phyloP scores from a whole-genome alignment of 2,113 vertebrate genomes.

The Sardina pilchardus region DNA sequence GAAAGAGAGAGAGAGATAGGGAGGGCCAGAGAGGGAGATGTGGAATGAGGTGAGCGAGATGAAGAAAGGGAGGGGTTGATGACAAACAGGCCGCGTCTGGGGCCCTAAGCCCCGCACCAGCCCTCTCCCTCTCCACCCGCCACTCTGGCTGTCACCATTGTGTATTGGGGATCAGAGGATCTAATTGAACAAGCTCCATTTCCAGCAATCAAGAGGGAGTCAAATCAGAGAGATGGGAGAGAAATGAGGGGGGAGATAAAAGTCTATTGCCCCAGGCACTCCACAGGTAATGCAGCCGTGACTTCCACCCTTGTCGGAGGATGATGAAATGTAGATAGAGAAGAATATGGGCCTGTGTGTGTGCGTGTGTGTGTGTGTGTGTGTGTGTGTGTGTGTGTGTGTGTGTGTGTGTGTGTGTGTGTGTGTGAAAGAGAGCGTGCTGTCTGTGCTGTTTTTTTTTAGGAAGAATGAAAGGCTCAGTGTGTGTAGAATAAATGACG shows the following conservation, averaged over 20 bases:
- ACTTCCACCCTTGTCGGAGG: constrained; percentile 7
- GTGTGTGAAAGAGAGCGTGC: background rate
- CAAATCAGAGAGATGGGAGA: background rate
- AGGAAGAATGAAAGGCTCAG: background rate
- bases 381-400: background rate
- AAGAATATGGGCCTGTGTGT: background rate
- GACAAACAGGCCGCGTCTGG: background rate
- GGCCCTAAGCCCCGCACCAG: background rate
- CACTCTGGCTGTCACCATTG: background rate
- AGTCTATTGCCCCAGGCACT: constrained; percentile 16
- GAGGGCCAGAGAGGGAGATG: background rate
- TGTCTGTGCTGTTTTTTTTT: background rate
- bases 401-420: background rate
- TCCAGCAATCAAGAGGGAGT: background rate
- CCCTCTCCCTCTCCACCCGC: background rate
- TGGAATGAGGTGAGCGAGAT: background rate
- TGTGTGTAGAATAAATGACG: constrained; percentile 9
- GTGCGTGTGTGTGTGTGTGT: background rate
- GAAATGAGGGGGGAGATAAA: background rate
- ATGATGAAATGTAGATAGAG: constrained; percentile 9
- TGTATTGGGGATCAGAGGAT: constrained; percentile 35
- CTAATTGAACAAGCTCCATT: constrained; percentile 20
- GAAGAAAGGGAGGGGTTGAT: constrained; percentile 33
- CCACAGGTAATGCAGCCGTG: constrained; percentile 17
- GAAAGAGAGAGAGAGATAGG: background rate